Evolutionary conservation across 2,113 vertebrate species (phyloP).

Genomic region (Trogon melanurus): DNA sequence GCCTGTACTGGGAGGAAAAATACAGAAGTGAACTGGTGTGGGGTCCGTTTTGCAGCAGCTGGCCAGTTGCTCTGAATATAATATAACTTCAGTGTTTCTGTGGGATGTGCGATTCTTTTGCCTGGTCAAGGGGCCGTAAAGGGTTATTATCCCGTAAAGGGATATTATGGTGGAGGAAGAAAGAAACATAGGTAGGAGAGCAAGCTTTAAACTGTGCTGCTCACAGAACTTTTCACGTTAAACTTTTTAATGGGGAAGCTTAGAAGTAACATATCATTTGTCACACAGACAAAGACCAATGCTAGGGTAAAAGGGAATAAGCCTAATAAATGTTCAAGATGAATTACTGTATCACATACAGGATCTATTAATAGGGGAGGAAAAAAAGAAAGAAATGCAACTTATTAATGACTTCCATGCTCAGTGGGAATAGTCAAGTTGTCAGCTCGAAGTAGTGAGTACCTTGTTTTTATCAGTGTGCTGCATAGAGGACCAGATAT

Average conservation of each 20-base stretch:
- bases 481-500: background rate
- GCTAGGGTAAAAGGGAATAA: background rate
- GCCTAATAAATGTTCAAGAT: conserved; percentile 1
- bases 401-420: background rate
- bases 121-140: background rate
- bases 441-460: conserved; percentile 22
- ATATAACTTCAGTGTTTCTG: background rate
- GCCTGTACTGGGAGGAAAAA: background rate
- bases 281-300: conserved; percentile 31
- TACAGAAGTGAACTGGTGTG: background rate
- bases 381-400: conserved; percentile 24
- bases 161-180: background rate
- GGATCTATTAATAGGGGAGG: conserved; percentile 32
- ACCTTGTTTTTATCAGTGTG: conserved; percentile 15
- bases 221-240: background rate
- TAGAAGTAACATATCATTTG: conserved; percentile 12
- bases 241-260: conserved; percentile 27
- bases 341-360: background rate
- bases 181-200: background rate
- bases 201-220: background rate
- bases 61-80: background rate
- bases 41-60: background rate
- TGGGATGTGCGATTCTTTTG: background rate
- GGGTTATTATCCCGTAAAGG: too few species aligned
- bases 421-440: conserved; percentile 40